Evolutionary conservation across 2,113 vertebrate species (phyloP).

Genomic region (Mellivora capensis): DNA sequence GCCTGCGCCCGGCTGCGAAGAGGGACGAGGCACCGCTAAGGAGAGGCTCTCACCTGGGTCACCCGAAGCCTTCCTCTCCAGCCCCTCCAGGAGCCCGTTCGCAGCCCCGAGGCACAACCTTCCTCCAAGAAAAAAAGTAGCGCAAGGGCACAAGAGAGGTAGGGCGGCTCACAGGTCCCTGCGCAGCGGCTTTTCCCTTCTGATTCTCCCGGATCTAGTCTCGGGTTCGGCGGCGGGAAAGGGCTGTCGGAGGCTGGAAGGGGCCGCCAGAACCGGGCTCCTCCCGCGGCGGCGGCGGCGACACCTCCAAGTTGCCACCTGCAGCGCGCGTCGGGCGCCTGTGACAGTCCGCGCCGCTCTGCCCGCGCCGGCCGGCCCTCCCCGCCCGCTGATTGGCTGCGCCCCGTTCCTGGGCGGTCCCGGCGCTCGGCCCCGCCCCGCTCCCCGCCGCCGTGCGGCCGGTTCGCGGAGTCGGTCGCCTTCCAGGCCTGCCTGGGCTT

Average conservation of each 20-base stretch:
- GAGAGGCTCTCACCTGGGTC: conserved; percentile 77
- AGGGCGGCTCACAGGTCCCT: background rate
- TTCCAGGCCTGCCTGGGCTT: background rate
- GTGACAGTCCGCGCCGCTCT: conserved; percentile 59
- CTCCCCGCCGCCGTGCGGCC: background rate
- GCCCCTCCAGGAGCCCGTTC: background rate
- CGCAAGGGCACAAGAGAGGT: conserved; percentile 3
- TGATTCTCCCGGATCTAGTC: background rate
- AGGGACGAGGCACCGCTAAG: background rate
- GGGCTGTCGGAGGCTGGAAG: background rate
- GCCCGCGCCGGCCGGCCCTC: conserved; percentile 48
- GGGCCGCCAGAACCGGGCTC: conserved; percentile 3
- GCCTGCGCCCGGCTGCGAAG: background rate
- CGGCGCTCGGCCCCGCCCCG: background rate
- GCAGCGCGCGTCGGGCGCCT: conserved; percentile 71
- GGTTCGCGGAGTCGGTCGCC: rapidly evolving
- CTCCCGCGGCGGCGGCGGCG: conserved; percentile 4
- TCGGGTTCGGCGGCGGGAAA: background rate
- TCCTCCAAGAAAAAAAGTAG: conserved; percentile 59
- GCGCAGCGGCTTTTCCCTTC: background rate
- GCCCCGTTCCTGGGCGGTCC: conserved; percentile 1
- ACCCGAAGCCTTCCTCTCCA: background rate
- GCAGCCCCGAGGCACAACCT: conserved; percentile 25
- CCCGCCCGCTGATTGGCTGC: conserved; percentile 52
- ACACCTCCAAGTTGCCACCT: conserved; percentile 79